phyloP scores from a whole-genome alignment of 2,113 vertebrate genomes.

The Otus sunia region DNA sequence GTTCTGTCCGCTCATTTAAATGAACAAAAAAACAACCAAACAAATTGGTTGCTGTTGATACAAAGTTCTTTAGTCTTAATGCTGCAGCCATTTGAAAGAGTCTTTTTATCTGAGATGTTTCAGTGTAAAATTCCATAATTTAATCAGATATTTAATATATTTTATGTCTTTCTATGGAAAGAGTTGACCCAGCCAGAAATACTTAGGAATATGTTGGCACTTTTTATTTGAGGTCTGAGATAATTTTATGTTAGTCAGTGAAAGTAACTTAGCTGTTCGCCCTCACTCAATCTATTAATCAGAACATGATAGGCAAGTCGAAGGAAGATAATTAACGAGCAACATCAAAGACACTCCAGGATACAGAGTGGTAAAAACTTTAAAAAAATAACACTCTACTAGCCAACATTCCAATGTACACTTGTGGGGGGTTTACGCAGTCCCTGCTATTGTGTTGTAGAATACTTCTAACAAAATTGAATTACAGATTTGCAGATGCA shows the following conservation, averaged over 20 bases:
- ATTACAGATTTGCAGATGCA: neutral
- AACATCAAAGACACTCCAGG: neutral
- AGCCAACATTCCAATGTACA: neutral
- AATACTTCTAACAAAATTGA: neutral
- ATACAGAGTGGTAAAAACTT: neutral
- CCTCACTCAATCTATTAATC: neutral
- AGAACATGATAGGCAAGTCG: neutral
- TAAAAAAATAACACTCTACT: neutral
- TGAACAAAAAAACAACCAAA: neutral
- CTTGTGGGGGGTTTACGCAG: neutral
- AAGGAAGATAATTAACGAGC: neutral
- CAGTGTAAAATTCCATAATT: neutral
- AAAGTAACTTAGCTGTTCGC: neutral
- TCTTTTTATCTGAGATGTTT: neutral
- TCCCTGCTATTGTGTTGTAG: neutral
- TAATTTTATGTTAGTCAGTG: neutral
- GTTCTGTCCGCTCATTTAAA: neutral
- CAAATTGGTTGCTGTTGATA: neutral
- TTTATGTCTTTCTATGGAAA: neutral
- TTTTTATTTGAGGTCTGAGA: neutral
- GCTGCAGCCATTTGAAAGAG: neutral
- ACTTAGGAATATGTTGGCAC: neutral
- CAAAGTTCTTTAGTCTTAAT: neutral
- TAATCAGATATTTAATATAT: neutral
- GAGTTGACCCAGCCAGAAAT: neutral